Base-by-base conservation (phyloP, 2,113 vertebrate genomes). In the Scopus umbretta region DNA sequence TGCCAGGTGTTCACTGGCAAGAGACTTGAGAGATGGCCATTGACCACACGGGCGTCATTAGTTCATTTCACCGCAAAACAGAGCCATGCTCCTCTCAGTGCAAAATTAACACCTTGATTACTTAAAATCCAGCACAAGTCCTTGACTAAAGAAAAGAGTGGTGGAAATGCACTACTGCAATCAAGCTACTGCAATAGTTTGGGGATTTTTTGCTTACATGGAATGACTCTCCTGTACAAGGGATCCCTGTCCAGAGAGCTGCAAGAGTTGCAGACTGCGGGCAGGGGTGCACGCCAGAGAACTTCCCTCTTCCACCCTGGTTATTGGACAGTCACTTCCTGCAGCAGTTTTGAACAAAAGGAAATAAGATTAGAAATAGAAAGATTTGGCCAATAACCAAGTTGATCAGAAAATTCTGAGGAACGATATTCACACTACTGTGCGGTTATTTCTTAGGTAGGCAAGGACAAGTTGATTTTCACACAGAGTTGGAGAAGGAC, bases 161-260 rank as follows among this genome's bases (percentile, higher is more conserved):
- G 32, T 42, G 36, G 27, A 32, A 88, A 90, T 22, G 43, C 27
- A 71, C 15, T 58, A 73, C 2, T 38, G 42, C 38, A 90, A 29
- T 23, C 13, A 80, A 78, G 17, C 40, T 86, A 43, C 2, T 67
- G 34, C 32, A 87, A 59, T 13, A 84, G 65, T 27, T 29, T 36
- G 20, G 16, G 66, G 55, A 20, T 50, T 49, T 74, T 71, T 56
- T 93, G 88, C 99, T 98, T 98, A 99, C 99, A 66, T 98, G 50
- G 98, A 98, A 80, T 98, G 97, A 96, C 98, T 98, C 34, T 99
- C 98, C 92, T 98, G 98, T 59, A 93, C 98, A 96, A 98, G 94
- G 2, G 98, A 97, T 43, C 96, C 97, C 94, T 99, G 99, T 61
- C 99, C 99, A 36, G 99, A 99, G 27, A 99, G 98, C 34, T 99